Evolutionary conservation across 2,113 vertebrate genomes (phyloP), one percentile per base, ranked within the genome.

Genomic region (Chrysemys picta): DNA sequence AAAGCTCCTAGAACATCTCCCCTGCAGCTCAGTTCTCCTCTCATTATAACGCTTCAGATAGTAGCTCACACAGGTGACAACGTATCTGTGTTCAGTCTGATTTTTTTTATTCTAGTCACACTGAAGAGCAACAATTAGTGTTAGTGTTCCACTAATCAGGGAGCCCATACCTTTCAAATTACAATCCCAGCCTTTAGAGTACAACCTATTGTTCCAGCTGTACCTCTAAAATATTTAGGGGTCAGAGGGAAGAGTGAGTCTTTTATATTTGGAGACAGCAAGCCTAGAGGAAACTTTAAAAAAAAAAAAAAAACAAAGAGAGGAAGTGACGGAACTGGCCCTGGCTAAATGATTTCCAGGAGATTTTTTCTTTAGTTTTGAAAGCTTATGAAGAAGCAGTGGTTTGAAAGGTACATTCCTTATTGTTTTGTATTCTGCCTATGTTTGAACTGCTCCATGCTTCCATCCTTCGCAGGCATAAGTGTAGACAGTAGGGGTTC

Each of bases 1-100:
- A 92, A 94, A 94, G 96, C 69, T 91, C 45, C 80, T 92, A 78
- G 93, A 94, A 92, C 31, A 90, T 22, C 83, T 91, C 65, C 93
- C 53, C 87, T 89, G 91, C 93, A 95, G 52, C 17, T 57, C 85
- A 90, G n/a, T 69, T 88, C 89, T 95, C n/a, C 22, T 49, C 91
- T 96, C 35, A 80, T 84, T 86, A 89, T 80, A 88, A 57, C 0
- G 0, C 57, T 80, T 78, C 75, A 78, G 65, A 49, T 25, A 82
- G 25, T 50, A 82, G 91, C 42, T 82, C 90, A 42, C 72, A 45
- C 52, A 56, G 42, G 54, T 85, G 85, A 69, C 10, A 88, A 72
- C 31, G 79, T 79, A 86, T 79, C 76, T 85, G 38, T 19, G 14
- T 47, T 78, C 84, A 89, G 31, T 81, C 75, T 84, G 76, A 10